Evolutionary conservation across 2,888 invertebrate genomes (phyloP), one percentile per base, ranked within the genome.

Genomic region (Trichopria drosophilae): DNA sequence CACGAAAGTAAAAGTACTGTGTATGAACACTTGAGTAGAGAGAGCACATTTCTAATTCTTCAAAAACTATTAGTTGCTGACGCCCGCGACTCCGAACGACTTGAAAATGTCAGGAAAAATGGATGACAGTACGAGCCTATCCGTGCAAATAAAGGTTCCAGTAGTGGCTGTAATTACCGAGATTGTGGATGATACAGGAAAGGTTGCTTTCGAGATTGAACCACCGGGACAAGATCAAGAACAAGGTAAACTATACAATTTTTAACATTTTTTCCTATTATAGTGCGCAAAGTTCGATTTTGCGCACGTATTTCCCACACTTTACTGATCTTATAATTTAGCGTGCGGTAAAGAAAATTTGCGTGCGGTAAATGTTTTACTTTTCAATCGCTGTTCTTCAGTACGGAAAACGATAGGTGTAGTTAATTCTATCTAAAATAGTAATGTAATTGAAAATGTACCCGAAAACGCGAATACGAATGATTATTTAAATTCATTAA

Each of bases 31-130:
- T n/a, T n/a, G n/a, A n/a, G n/a, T n/a, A n/a, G n/a, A n/a, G n/a
- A n/a, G n/a, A n/a, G n/a, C n/a, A n/a, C n/a, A n/a, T n/a, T n/a
- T n/a, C n/a, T n/a, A n/a, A n/a, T n/a, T n/a, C n/a, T n/a, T n/a
- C n/a, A n/a, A n/a, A n/a, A n/a, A n/a, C n/a, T 53, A 57, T 15
- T 62, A 87, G 83, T 82, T 86, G 80, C 68, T 87, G 59, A 84
- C 86, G 6, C 86, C 87, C 1, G 87, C 87, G 0, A 85, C 85
- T 6, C 84, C 86, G 2, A 86, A 86, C 62, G 87, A 87, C 71
- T 74, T 87, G 28, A 81, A 82, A 65, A 78, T 80, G 49, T 81
- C 84, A 24, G 85, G 85, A 0, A 84, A 84, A 69, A 83, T 87
- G 51, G 77, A 60, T 26, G 35, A 64, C 10, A 68, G 63, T 51